Evolutionary conservation across 2,797 vertebrate species (phyloP), one percentile per base, ranked within the genome.

Genomic region (Labeo calbasu): DNA sequence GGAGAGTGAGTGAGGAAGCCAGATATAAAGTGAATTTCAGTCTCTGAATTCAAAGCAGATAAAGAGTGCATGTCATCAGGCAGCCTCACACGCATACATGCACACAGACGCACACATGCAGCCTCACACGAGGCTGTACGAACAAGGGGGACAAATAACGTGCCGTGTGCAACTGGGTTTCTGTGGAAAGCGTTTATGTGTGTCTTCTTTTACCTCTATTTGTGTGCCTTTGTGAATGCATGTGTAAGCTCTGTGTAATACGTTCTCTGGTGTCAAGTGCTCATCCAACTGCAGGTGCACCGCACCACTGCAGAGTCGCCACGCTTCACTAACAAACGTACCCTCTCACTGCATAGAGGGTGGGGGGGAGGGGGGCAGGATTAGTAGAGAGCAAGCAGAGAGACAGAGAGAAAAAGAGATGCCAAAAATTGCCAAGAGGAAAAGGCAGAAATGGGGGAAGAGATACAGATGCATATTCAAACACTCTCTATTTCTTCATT

Each of bases 241-340:
- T 57, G 57, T 79, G 59, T 53, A 59, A 73, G 76, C 55, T 69
- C 21, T 73, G 69, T 79, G 53, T 87, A 72, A 85, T 81, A 83
- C 77, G 84, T 25, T 28, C 48, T 59, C 23, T 86, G 36, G 76
- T 72, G 61, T 79, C 61, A 86, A 76, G 76, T 72, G 70, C 69
- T 61, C 57, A 72, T 84, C 79, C 80, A 87, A 92, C 90, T 93
- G 94, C 93, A 93, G 93, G 92, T 94, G 92, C 91, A 93, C 92
- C 90, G 92, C 93, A 91, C 91, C 94, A 93, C 93, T 95, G 94
- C 94, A 95, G 94, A 94, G 92, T 94, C 94, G 94, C 94, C 93
- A 94, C 93, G 94, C 94, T 95, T 94, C 94, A 94, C 90, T 94
- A 92, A 91, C 92, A 94, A 82, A 92, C 92, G 93, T 91, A 94